These are phyloP conservation scores for Lathamus discolor DNA, from an alignment of 2,113 vertebrate genomes.

Conservation along the genomic window DNA sequence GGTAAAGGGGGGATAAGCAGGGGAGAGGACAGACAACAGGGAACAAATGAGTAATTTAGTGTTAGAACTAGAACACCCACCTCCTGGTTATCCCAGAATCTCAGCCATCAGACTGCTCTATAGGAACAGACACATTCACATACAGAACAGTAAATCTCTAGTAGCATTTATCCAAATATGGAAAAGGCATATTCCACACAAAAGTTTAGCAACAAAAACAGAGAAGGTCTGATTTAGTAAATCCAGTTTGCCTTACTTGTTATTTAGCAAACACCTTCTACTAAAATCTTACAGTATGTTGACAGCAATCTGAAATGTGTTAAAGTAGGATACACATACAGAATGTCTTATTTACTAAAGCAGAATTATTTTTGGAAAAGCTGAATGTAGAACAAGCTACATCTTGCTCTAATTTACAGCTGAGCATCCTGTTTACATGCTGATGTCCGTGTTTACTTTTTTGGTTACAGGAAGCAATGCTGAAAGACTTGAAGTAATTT, in stretches of 20 bases:
- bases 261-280: conserved; percentile 64
- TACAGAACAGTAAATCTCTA: conserved; percentile 28
- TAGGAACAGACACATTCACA: not conserved
- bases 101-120: not conserved
- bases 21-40: not conserved
- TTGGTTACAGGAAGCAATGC: conserved; percentile 30
- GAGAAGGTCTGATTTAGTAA: conserved; percentile 30
- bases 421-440: conserved; percentile 55
- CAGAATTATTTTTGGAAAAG: conserved; percentile 48
- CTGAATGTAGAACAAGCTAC: conserved; percentile 54
- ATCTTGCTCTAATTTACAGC: conserved; percentile 63
- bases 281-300: conserved; percentile 57
- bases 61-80: not conserved
- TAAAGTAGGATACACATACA: conserved; percentile 55
- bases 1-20: not conserved
- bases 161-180: not conserved
- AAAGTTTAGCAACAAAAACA: conserved; percentile 47
- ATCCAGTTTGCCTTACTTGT: conserved; percentile 46
- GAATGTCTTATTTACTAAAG: conserved; percentile 59
- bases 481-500: conserved; percentile 39
- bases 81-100: not conserved
- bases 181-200: conserved; percentile 1
- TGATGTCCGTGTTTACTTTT: conserved; percentile 43
- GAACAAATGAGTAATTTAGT: not conserved
- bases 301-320: conserved; percentile 58